A percentile compares a stretch with the other conserved stretches of the same genome.
Evolutionary conservation across 1,140 invertebrate genomes (phyloP).

Genomic region (Cherax quadricarinatus): DNA sequence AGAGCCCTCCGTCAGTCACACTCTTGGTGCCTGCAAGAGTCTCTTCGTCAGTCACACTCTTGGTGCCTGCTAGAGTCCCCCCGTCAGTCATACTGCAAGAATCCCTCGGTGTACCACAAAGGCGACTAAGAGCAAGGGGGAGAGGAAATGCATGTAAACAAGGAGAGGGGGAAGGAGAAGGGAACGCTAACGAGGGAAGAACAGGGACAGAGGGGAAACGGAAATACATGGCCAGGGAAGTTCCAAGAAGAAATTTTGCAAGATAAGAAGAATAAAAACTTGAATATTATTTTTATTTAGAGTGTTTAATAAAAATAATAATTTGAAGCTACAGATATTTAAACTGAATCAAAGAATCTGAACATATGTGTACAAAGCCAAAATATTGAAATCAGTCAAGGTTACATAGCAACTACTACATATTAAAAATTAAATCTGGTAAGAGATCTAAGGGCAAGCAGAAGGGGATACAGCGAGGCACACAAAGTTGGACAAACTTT

Average conservation of each 20-base stretch:
- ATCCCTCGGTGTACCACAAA: neutral
- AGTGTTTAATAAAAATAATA: no score
- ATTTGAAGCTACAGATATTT: no score
- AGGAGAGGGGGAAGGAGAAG: conserved; percentile 12
- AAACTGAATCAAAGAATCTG: no score
- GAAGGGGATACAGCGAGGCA: no score
- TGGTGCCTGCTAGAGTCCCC: neutral
- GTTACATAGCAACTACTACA: no score
- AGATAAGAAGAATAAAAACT: neutral
- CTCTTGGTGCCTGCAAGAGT: neutral
- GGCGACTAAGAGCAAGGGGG: neutral
- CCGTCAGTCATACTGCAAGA: neutral
- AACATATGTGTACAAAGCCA: no score
- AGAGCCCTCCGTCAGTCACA: no score
- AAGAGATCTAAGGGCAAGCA: no score
- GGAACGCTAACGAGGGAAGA: conserved; percentile 7
- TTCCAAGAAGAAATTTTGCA: neutral
- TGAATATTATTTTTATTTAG: no score
- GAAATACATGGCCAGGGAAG: neutral
- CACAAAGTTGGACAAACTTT: no score
- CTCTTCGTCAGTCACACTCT: neutral
- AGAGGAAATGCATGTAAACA: conserved; percentile 11
- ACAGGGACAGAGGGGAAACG: neutral
- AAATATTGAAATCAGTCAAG: no score
- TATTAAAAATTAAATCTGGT: no score